Conservation (phyloP, 1,140 invertebrate genomes). For the Cyclina sinensis region DNA sequence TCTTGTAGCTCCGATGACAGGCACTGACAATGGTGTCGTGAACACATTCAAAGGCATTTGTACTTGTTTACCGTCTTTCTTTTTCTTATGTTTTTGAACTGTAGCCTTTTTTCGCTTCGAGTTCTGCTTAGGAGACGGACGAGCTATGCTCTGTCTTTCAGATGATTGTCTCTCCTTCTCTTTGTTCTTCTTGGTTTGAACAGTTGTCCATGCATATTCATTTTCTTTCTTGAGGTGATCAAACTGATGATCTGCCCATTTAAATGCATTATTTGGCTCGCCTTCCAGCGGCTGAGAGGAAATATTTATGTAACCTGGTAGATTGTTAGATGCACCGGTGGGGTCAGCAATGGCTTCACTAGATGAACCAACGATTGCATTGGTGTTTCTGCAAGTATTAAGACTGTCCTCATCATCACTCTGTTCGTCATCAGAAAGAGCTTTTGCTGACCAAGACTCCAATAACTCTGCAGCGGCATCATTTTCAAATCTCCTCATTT, state of each 20-base stretch:
- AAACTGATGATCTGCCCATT: not conserved
- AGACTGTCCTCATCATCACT: not conserved
- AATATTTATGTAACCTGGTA: not conserved
- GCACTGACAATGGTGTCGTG: not conserved
- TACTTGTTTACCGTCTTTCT: not conserved
- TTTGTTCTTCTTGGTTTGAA: slow-evolving; percentile 53
- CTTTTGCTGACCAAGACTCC: not conserved
- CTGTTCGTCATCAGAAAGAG: not conserved
- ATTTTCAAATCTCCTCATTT: slow-evolving; percentile 57
- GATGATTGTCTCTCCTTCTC: slow-evolving; percentile 19
- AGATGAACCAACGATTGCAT: not conserved
- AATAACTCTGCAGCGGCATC: not conserved
- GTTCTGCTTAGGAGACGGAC: not conserved
- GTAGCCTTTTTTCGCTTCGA: not conserved
- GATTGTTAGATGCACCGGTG: not conserved
- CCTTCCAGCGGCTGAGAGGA: not conserved
- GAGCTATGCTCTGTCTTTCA: not conserved
- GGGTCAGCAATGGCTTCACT: not conserved
- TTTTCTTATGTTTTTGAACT: slow-evolving; percentile 14
- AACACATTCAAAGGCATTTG: not conserved
- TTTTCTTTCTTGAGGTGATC: not conserved
- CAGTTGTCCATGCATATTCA: slow-evolving; percentile 41
- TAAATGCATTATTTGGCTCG: not conserved
- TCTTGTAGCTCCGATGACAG: not conserved
- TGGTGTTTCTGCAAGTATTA: slow-evolving; percentile 12